A percentile compares a stretch with the other conserved stretches of the same genome.
phyloP scores from a whole-genome alignment of 1,140 invertebrate genomes.

The Sycophaga agraensis region DNA sequence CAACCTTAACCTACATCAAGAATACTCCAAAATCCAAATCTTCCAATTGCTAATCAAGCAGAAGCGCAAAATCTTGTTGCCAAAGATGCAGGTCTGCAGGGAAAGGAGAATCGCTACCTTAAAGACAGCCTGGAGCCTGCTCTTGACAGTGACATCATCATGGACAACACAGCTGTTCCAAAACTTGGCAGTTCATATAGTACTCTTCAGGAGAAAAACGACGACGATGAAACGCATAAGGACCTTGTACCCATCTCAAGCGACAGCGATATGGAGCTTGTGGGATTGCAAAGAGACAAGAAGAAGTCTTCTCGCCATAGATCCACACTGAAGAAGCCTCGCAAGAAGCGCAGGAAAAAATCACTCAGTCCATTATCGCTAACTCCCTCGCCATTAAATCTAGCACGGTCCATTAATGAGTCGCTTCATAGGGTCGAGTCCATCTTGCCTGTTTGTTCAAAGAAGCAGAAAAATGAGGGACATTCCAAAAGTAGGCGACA shows the following conservation, averaged over 20 bases:
- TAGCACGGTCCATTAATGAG: conserved; percentile 1
- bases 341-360: conserved; percentile 19
- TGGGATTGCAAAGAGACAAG: conserved; percentile 44
- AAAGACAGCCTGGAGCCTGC: conserved; percentile 36
- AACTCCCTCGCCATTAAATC: conserved; percentile 4
- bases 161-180: neutral
- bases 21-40: too few species aligned
- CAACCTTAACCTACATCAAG: too few species aligned
- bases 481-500: neutral
- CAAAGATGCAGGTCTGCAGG: conserved; percentile 50
- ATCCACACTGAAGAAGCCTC: neutral
- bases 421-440: conserved; percentile 7
- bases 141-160: neutral
- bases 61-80: conserved; percentile 43
- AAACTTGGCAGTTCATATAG: neutral
- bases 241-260: conserved; percentile 54
- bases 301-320: conserved; percentile 20
- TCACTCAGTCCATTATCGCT: neutral
- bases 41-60: conserved; percentile 33
- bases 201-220: conserved; percentile 49
- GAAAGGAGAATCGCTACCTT: conserved; percentile 50
- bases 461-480: neutral
- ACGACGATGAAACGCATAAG: conserved; percentile 15
- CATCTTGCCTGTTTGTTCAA: too few species aligned
- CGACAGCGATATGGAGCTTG: conserved; percentile 52